Percentiles rank a stretch among this genome's conserved stretches.
phyloP scores from a whole-genome alignment of 1,140 invertebrate species.

The Acyrthosiphon pisum region DNA sequence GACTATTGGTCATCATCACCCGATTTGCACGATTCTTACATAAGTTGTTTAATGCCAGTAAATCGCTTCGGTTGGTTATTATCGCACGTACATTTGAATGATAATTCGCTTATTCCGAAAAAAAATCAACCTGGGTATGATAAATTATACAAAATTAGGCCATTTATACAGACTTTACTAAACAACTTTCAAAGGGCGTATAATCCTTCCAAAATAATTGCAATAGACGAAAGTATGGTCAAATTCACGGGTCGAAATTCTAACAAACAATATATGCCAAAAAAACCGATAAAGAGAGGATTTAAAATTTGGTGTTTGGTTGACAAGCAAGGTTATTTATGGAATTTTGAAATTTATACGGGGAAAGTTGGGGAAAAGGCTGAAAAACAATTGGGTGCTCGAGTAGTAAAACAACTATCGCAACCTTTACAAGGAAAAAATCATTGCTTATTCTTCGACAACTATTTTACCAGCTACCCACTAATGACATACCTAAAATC shows the following conservation, averaged over 20 bases:
- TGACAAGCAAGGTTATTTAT: conserved; percentile 61
- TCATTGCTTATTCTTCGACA: conserved; percentile 21
- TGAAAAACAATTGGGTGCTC: conserved; percentile 59
- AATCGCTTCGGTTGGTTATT: conserved; percentile 58
- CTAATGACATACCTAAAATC: neutral
- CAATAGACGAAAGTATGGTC: conserved; percentile 60
- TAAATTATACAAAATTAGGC: conserved; percentile 58
- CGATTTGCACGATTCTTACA: too few relatives aligned
- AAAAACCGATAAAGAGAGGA: conserved; percentile 62
- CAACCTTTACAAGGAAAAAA: conserved; percentile 31
- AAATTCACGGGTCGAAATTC: conserved; percentile 61
- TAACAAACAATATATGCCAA: conserved; percentile 62
- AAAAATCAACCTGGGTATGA: conserved; percentile 50
- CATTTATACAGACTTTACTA: conserved; percentile 50
- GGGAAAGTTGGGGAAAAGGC: conserved; percentile 59
- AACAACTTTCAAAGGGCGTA: conserved; percentile 48
- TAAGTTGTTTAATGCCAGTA: conserved; percentile 23
- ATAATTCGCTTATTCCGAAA: conserved; percentile 50
- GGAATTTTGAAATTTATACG: conserved; percentile 61
- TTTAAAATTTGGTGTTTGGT: conserved; percentile 62
- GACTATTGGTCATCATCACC: too few relatives aligned
- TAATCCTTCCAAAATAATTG: conserved; percentile 27
- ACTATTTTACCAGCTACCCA: neutral
- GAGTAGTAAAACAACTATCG: conserved; percentile 60
- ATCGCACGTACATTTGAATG: conserved; percentile 57